These are phyloP conservation scores for Psilopogon haemacephalus DNA, from an alignment of 2,113 vertebrate genomes.

Conservation along the genomic window DNA sequence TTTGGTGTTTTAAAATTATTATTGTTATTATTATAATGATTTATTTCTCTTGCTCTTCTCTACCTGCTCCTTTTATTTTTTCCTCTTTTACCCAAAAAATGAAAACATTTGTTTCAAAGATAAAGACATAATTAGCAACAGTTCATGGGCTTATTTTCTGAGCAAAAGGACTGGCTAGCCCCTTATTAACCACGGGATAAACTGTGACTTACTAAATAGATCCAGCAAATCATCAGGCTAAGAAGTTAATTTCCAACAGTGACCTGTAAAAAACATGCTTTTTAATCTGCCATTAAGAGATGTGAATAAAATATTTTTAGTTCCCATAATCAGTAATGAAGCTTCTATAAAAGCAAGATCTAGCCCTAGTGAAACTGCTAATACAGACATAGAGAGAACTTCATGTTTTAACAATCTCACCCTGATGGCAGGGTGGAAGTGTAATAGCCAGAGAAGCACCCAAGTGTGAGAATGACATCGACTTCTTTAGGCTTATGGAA, in stretches of 20 bases:
- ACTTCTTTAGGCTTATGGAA: background rate
- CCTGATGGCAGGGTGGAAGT: background rate
- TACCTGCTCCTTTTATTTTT: too few species aligned
- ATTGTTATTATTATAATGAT: too few species aligned
- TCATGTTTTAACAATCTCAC: background rate
- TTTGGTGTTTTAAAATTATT: too few species aligned
- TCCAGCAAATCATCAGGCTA: slow-evolving; percentile 5
- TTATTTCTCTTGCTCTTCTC: too few species aligned
- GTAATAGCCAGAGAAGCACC: background rate
- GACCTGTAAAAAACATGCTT: background rate
- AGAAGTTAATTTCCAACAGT: slow-evolving; percentile 5
- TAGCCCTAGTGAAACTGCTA: background rate
- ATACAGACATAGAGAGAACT: background rate
- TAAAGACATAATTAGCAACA: background rate
- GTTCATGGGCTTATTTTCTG: background rate
- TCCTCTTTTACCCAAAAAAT: background rate
- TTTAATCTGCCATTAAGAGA: background rate
- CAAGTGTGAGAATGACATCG: background rate
- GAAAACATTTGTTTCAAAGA: background rate
- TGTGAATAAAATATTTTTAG: slow-evolving; percentile 7
- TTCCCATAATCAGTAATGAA: background rate
- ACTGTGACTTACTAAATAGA: background rate
- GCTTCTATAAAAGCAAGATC: background rate
- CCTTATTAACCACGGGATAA: background rate
- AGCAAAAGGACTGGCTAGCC: background rate